These are phyloP conservation scores for Ommatoiulus sabulosus DNA, from an alignment of 2,888 invertebrate genomes.

Conservation along the genomic window DNA sequence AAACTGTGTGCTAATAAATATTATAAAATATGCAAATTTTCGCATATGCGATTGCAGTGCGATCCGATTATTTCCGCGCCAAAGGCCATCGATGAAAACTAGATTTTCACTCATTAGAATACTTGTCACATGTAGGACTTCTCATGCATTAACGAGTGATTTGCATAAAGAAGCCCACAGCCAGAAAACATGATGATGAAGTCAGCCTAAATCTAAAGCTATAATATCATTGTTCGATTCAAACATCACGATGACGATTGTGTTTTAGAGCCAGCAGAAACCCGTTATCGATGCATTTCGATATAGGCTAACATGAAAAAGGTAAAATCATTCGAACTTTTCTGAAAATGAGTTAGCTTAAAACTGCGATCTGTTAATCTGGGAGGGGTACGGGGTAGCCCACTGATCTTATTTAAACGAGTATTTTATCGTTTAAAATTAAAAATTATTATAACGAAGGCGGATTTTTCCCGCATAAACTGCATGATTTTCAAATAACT, in stretches of 20 bases:
- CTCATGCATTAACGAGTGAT: neutral
- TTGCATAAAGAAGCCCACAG: constrained; percentile 25
- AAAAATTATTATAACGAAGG: neutral
- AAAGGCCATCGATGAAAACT: neutral
- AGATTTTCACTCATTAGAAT: constrained; percentile 5
- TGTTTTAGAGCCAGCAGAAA: neutral
- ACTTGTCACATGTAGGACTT: constrained; percentile 22
- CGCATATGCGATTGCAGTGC: neutral
- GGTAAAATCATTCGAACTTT: neutral
- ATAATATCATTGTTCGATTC: neutral
- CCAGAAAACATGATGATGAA: neutral
- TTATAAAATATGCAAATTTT: neutral
- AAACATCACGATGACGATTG: neutral
- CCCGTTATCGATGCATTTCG: neutral
- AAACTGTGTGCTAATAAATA: neutral
- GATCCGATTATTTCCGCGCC: neutral
- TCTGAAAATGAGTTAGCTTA: neutral
- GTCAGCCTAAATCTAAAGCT: neutral
- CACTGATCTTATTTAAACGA: constrained; percentile 38
- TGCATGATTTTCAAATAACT: neutral
- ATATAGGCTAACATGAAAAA: constrained; percentile 16
- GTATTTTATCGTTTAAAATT: constrained; percentile 18
- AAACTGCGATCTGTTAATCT: neutral
- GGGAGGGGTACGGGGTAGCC: neutral
- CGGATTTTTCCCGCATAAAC: constrained; percentile 27